A percentile compares a stretch with the other conserved stretches of the same genome.
These are phyloP conservation scores for Drosophila parthenogenetica DNA, from an alignment of 2,888 invertebrate species.

Conservation along the genomic window DNA sequence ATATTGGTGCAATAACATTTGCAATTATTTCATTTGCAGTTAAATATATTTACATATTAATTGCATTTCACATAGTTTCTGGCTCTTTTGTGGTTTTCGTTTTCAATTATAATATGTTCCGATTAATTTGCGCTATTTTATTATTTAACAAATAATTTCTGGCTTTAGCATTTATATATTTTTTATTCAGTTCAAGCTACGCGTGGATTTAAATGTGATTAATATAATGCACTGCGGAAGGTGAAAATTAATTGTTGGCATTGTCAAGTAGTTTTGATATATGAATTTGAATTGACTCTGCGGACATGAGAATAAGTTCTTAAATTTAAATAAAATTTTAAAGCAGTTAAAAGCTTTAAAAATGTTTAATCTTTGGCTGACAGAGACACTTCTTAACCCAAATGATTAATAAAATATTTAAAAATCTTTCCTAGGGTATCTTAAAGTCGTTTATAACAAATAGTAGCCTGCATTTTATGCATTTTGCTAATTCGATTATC, in stretches of 20 bases:
- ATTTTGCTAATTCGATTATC: constrained; percentile 31
- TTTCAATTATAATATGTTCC: constrained; percentile 10
- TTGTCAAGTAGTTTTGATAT: too few relatives aligned
- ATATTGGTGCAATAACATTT: constrained; percentile 12
- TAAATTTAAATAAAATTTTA: too few relatives aligned
- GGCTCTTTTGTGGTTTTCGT: constrained; percentile 13
- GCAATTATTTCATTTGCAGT: constrained; percentile 3
- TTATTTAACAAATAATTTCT: constrained; percentile 14
- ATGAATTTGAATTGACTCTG: too few relatives aligned
- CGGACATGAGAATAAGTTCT: too few relatives aligned
- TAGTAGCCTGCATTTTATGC: background rate
- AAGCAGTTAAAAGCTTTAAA: too few relatives aligned
- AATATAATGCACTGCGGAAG: background rate
- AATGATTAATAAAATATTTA: too few relatives aligned
- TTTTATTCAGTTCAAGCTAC: background rate
- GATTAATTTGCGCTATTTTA: background rate
- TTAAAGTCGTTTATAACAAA: background rate
- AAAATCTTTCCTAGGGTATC: constrained; percentile 1
- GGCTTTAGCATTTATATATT: background rate
- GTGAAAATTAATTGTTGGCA: background rate
- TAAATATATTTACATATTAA: background rate
- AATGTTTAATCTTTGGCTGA: too few relatives aligned
- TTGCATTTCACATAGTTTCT: constrained; percentile 10
- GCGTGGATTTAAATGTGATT: background rate
- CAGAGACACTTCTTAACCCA: too few relatives aligned